Evolutionary conservation across 2,888 invertebrate species (phyloP), one percentile per base, ranked within the genome.

Genomic region (Gymnosoma rotundatum): DNA sequence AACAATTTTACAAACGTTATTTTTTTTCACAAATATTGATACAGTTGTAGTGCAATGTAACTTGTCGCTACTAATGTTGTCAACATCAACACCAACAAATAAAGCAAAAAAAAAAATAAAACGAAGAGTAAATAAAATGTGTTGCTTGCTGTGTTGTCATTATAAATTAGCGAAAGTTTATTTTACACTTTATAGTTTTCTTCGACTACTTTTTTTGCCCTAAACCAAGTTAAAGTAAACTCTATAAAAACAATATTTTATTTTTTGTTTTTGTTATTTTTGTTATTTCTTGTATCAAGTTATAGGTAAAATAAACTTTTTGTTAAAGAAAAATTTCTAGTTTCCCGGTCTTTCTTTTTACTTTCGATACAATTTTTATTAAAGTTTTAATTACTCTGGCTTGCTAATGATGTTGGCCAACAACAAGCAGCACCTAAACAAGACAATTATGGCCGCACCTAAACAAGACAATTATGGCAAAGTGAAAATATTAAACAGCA

Each of bases 381-480:
- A 73, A 84, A 84, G 74, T 84, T 84, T 74, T 78, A 84, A 84
- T 81, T 84, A 84, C 81, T 84, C 79, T 70, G 81, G 69, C 60
- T 54, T 69, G 74, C 84, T 84, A 84, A 84, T 84, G 73, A 84
- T 84, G 84, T 78, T 81, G 78, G 58, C 73, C 50, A 73, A 66
- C 66, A 72, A 50, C 58, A 73, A 73, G 42, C 64, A 56, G 50
- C 69, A 73, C 42, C 80, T 63, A 78, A 75, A 81, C 69, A 78
- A 78, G 76, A 81, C 84, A 84, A 81, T 84, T 81, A 81, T 81
- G 74, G 70, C 20, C 32, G 64, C 8, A 73, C 42, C 80, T 63
- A 78, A 75, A 81, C 69, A 78, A 78, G 76, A 81, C 84, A 84
- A 81, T 84, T 81, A 81, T 81, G 74, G 70, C 16, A 75, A 75